Conservation (phyloP, 2,113 vertebrate genomes). For the Labeo rohita region DNA sequence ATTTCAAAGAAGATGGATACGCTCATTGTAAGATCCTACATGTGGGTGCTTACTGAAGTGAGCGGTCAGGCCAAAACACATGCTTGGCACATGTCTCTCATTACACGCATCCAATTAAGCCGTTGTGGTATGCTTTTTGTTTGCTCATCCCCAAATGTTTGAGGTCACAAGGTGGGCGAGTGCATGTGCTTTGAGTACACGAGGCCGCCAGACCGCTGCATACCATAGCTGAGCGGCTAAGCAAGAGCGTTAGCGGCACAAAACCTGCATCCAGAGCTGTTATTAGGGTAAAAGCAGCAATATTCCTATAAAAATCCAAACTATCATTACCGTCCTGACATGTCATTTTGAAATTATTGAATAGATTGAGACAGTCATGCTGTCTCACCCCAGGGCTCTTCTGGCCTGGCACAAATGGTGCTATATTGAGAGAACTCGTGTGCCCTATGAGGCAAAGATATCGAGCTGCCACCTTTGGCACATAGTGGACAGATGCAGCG, state of each 20-base stretch:
- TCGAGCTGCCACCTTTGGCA: constrained; percentile 28
- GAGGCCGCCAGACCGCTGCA: neutral
- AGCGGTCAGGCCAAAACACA: constrained; percentile 14
- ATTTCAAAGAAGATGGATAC: neutral
- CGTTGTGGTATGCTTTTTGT: constrained; percentile 26
- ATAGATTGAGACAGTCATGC: constrained; percentile 25
- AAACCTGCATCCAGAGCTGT: neutral
- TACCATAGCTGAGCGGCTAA: constrained; percentile 9
- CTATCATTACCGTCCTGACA: neutral
- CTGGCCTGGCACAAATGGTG: constrained; percentile 20
- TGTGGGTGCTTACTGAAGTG: neutral
- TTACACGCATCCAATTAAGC: neutral
- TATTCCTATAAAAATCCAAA: constrained; percentile 8
- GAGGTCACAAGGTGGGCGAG: constrained; percentile 9
- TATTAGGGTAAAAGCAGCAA: neutral
- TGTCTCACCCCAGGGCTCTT: constrained; percentile 4
- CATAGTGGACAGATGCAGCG: constrained; percentile 30
- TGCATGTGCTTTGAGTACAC: constrained; percentile 8
- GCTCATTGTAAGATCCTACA: neutral
- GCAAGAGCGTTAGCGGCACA: neutral
- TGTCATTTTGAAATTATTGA: constrained; percentile 6
- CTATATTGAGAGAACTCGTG: constrained; percentile 29
- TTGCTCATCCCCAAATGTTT: constrained; percentile 28
- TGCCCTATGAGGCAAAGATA: constrained; percentile 27
- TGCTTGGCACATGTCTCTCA: constrained; percentile 24